Evolutionary conservation across 2,113 vertebrate species (phyloP).

Genomic region (Pseudois nayaur): DNA sequence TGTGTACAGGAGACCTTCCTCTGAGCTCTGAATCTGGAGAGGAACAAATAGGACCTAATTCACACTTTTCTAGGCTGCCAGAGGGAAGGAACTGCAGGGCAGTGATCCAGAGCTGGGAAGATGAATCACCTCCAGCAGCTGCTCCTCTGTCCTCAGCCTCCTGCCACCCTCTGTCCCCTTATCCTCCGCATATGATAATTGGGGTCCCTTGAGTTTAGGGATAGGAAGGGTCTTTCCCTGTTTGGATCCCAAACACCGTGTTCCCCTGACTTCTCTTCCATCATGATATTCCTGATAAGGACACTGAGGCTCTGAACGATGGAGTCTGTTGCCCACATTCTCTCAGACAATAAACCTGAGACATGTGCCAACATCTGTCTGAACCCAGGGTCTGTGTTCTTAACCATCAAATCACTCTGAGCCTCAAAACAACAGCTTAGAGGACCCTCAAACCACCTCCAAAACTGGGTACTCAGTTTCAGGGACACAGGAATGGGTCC

Average conservation of each 20-base stretch:
- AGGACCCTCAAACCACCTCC: not conserved
- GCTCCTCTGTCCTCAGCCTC: not conserved
- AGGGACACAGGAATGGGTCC: not conserved
- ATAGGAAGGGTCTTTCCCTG: not conserved
- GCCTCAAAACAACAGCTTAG: not conserved
- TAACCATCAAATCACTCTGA: not conserved
- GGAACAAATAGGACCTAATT: not conserved
- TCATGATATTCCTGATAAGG: not conserved
- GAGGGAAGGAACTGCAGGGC: not conserved
- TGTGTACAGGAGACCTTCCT: conserved; percentile 45
- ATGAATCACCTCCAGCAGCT: not conserved
- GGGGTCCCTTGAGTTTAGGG: not conserved
- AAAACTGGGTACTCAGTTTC: not conserved
- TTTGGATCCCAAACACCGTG: not conserved
- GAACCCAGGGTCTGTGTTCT: not conserved
- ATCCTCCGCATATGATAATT: not conserved
- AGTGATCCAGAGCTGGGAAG: not conserved
- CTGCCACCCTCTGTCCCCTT: not conserved
- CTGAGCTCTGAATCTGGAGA: conserved; percentile 40
- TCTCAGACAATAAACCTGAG: not conserved
- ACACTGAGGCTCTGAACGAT: not conserved
- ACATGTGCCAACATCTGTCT: not conserved
- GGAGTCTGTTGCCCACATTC: not conserved
- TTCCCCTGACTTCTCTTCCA: not conserved
- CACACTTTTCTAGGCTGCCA: not conserved